These are phyloP conservation scores for Panurus biarmicus DNA, from an alignment of 2,113 vertebrate species.

Conservation along the genomic window DNA sequence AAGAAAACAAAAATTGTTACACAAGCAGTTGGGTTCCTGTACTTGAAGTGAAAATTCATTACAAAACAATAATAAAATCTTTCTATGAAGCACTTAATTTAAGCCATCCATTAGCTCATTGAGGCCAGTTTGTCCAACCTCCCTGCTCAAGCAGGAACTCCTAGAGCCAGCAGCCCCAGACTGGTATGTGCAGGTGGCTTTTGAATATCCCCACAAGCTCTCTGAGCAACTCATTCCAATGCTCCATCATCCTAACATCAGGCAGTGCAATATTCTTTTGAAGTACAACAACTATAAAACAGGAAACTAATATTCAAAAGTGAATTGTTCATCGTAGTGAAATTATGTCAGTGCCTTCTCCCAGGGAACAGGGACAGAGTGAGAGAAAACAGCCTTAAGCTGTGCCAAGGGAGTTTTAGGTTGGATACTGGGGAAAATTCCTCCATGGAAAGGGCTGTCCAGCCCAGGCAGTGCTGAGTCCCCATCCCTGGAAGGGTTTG, in stretches of 20 bases:
- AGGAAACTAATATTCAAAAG: not conserved
- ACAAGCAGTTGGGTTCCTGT: not conserved
- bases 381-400: not conserved
- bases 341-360: not conserved
- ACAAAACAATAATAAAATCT: not conserved
- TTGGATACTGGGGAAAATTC: not conserved
- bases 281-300: not conserved
- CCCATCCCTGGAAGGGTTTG: not conserved
- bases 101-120: not conserved
- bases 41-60: not conserved
- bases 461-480: not conserved
- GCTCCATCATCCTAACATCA: accelerated
- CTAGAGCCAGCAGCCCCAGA: not conserved
- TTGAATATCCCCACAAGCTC: not conserved
- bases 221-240: not conserved
- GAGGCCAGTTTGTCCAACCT: not conserved
- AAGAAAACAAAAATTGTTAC: not conserved
- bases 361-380: not conserved
- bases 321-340: not conserved
- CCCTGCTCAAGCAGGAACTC: not conserved
- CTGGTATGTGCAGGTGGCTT: not conserved
- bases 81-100: not conserved
- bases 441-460: not conserved
- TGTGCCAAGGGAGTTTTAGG: not conserved
- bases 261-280: not conserved